These are phyloP conservation scores for Leucoma salicis DNA, from an alignment of 2,888 invertebrate species.

Conservation along the genomic window DNA sequence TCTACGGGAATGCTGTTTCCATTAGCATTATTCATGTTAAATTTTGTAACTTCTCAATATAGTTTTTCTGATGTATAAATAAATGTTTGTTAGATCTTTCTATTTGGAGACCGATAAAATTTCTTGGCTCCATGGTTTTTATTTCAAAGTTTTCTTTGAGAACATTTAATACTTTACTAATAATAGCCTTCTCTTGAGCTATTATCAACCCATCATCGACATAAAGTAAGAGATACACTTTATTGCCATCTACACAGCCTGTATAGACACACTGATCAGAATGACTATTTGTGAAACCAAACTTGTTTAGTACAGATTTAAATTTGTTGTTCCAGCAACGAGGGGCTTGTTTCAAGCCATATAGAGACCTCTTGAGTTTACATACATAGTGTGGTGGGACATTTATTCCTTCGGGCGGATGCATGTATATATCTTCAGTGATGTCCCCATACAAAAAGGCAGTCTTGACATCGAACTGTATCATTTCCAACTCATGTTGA, in stretches of 20 bases:
- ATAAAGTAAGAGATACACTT: constrained; percentile 13
- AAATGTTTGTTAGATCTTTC: constrained; percentile 7
- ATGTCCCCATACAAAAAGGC: constrained; percentile 27
- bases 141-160: constrained; percentile 13
- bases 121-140: constrained; percentile 5
- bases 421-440: constrained; percentile 20
- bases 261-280: constrained; percentile 26
- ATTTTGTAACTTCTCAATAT: constrained; percentile 11
- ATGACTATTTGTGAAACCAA: constrained; percentile 15
- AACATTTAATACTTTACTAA: constrained; percentile 1
- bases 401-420: constrained; percentile 10
- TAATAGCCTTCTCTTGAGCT: constrained; percentile 3
- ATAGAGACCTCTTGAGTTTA: constrained; percentile 20
- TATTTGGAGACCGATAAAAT: constrained; percentile 19
- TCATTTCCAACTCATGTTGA: constrained; percentile 3
- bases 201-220: constrained; percentile 24
- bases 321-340: constrained; percentile 28
- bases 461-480: constrained; percentile 24
- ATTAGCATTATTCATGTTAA: constrained; percentile 6
- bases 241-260: constrained; percentile 9
- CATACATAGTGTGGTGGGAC: constrained; percentile 13
- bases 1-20: constrained; percentile 6
- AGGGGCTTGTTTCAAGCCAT: constrained; percentile 27
- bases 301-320: constrained; percentile 12
- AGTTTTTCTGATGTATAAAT: constrained; percentile 15